A percentile compares a stretch with the other conserved stretches of the same genome.
phyloP scores from a whole-genome alignment of 2,113 vertebrate genomes.

The Dicaeum eximium region DNA sequence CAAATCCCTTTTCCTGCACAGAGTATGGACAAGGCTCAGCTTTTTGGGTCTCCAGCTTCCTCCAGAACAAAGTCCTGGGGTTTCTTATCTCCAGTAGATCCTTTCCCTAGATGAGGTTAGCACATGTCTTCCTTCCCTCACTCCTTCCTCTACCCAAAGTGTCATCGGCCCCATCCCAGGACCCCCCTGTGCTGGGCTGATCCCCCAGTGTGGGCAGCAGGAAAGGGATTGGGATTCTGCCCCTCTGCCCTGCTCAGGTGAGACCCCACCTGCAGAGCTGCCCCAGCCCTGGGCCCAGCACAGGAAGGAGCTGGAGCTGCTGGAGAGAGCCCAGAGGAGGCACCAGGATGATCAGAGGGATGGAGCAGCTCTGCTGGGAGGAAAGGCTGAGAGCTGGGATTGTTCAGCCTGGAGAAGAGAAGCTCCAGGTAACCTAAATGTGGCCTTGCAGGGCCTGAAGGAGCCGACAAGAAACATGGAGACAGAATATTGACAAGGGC shows the following conservation, averaged over 20 bases:
- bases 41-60: not conserved
- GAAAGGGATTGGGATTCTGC: not conserved
- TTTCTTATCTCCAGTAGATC: not conserved
- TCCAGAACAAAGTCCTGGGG: not conserved
- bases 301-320: not conserved
- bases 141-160: not conserved
- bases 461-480: accelerated
- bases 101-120: not conserved
- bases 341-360: not conserved
- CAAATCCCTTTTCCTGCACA: not conserved
- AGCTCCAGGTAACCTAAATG: accelerated
- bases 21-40: not conserved
- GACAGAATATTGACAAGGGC: accelerated
- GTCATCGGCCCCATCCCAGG: accelerated
- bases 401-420: not conserved
- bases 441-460: accelerated
- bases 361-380: not conserved
- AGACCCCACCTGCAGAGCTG: not conserved
- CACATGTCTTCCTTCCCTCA: not conserved
- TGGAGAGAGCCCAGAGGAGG: not conserved
- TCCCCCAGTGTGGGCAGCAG: not conserved
- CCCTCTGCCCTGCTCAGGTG: not conserved
- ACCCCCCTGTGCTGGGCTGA: not conserved
- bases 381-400: not conserved
- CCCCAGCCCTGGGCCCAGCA: not conserved